Base-by-base conservation (phyloP, 2,797 vertebrate species). In the Orientallactaga sibirica region DNA sequence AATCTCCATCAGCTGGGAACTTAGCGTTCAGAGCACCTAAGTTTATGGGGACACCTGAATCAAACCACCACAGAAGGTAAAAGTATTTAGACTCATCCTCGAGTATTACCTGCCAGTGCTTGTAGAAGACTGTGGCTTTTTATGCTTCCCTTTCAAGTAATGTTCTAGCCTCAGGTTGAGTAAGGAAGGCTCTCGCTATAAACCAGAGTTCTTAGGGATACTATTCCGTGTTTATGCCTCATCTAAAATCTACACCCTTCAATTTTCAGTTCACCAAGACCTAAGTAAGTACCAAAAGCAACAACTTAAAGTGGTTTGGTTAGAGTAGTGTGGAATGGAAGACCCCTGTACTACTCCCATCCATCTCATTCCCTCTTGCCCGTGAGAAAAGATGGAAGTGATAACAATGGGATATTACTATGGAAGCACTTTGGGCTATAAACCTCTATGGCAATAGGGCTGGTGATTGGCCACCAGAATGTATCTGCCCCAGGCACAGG, bases 251-350 rank as follows among this genome's bases (percentile, higher is more conserved):
- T 33, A 55, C 6, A 18, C 7, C 22, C 12, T 6, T 7, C 29
- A n/a, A 62, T 79, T 87, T 90, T 70, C 37, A 92, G 87, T 62
- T 24, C 27, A 22, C 66, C 52, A 55, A 86, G 52, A 58, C 64
- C 29, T 20, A 70, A 41, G 43, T 22, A 33, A 62, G 90, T 61
- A 9, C 75, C 73, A 24, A 10, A 1, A 66, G 73, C 61, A 92
- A 61, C 19, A 62, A 76, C 12, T 27, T 27, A 22, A 74, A 88
- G 83, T 58, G 41, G 2, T 52, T 55, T 37, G 18, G 25, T 70
- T 25, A 62, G 0, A 58, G 55, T 71, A 14, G 48, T 5, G 25
- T 66, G 43, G 74, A 68, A 62, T 68, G 52, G 80, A 79, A 75
- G 74, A n/a, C 66, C 2, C 19, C 62, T 41, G 3, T 8, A 64